Evolutionary conservation across 1,140 invertebrate species (phyloP), one percentile per base, ranked within the genome.

Genomic region (Acyrthosiphon pisum): DNA sequence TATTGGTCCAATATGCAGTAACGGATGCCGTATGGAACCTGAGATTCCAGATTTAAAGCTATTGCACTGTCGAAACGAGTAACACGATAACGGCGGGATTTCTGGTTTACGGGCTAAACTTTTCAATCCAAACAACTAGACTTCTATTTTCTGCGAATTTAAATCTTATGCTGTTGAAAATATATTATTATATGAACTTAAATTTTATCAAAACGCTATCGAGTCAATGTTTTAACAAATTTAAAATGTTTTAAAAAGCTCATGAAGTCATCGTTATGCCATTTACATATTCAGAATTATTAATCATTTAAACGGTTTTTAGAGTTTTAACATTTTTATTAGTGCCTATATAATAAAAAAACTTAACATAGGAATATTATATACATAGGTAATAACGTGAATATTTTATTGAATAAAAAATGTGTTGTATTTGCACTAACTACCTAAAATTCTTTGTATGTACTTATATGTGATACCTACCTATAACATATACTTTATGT

Each of bases 41-140:
- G 87, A 89, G 87, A 89, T 89, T 89, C n/a, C 86, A 88, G 30
- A 50, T n/a, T n/a, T n/a, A 50, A 41, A 1, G 86, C 30, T 87
- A 87, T 87, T 48, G 44, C 35, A 26, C 46, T 88, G 86, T 35
- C 46, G 30, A 22, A 88, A 87, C 18, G 84, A 35, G 46, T 88
- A 22, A 88, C 86, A 88, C 30, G 46, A 88, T 88, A 50, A 88
- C 87, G 11, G 23, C 48, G 22, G 4, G 87, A 88, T 88, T 53
- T 53, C n/a, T 50, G 22, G 46, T 50, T 88, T 53, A 35, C 7
- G 26, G 46, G 1, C 22, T 86, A 18, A 87, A 18, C 1, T 0
- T 87, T 87, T 87, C 44, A 26, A 86, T 86, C 9, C 18, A 86
- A 30, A 23, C 30, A 48, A 18, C 14, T 76, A 76, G 18, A 76